Conservation (phyloP, 2,888 invertebrate genomes). For the Agrochola lychnidis region DNA sequence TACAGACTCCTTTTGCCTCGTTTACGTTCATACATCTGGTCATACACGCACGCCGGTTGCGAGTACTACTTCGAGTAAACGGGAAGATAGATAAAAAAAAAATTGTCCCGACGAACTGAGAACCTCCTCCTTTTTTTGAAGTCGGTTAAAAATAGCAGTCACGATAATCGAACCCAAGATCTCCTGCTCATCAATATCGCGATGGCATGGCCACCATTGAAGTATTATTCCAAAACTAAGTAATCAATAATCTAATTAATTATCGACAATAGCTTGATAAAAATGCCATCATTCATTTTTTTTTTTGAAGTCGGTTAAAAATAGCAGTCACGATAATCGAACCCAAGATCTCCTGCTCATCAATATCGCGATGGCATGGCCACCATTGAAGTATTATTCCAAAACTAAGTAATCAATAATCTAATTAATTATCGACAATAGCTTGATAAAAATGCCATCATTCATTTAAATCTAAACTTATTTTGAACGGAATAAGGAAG, state of each 20-base stretch:
- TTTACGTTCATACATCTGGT: too few species aligned
- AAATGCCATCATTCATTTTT: background rate
- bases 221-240: background rate
- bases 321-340: background rate
- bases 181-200: too few species aligned
- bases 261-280: conserved; percentile 7
- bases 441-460: background rate
- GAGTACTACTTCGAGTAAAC: too few species aligned
- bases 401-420: background rate
- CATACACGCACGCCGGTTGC: too few species aligned
- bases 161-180: background rate
- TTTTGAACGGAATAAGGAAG: conserved; percentile 27
- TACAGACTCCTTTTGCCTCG: too few species aligned
- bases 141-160: background rate
- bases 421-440: background rate
- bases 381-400: background rate
- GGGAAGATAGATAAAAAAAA: too few species aligned
- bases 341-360: background rate
- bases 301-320: background rate
- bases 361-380: too few species aligned
- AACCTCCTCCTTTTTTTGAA: too few species aligned
- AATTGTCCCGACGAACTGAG: too few species aligned
- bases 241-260: background rate
- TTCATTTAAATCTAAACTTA: conserved; percentile 5
- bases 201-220: background rate